Percentiles rank a stretch among this genome's conserved stretches.
Conservation (phyloP, 2,888 invertebrate species). For the Xylota sylvarum region DNA sequence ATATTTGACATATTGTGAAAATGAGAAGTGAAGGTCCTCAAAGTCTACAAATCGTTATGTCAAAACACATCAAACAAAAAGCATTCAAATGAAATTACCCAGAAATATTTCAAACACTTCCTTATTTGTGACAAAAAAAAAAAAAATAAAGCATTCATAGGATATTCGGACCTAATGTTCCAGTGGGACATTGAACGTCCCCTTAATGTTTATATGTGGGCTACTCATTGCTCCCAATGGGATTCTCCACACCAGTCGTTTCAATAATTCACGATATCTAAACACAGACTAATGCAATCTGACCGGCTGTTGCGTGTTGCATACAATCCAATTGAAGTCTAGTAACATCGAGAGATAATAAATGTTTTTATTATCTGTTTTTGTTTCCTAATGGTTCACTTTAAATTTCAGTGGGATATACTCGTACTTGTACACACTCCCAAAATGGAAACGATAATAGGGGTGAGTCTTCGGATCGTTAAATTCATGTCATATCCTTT, state of each 20-base stretch:
- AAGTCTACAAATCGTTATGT: too few species aligned
- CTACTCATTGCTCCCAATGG: conserved; percentile 56
- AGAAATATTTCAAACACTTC: neutral
- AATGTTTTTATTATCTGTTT: conserved; percentile 48
- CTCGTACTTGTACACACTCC: neutral
- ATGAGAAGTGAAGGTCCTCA: too few species aligned
- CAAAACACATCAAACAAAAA: neutral
- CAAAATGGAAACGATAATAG: neutral
- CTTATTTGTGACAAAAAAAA: conserved; percentile 6
- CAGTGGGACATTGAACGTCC: conserved; percentile 8
- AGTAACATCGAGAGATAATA: conserved; percentile 13
- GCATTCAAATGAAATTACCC: neutral
- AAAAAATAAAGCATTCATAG: too few species aligned
- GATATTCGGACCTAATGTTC: conserved; percentile 11
- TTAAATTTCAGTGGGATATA: conserved; percentile 33
- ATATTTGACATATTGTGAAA: too few species aligned
- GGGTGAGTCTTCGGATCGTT: conserved; percentile 34
- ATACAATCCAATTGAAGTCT: conserved; percentile 24
- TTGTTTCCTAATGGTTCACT: conserved; percentile 30
- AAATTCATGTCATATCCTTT: conserved; percentile 26
- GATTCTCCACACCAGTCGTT: conserved; percentile 43
- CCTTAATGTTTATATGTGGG: conserved; percentile 24
- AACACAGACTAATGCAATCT: conserved; percentile 60
- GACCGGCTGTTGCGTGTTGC: conserved; percentile 56
- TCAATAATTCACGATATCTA: conserved; percentile 65